Evolutionary conservation across 30 jellyfish, hydroid and myxozoan species (phyloP).

Genomic region (Nemopilema nomurai): DNA sequence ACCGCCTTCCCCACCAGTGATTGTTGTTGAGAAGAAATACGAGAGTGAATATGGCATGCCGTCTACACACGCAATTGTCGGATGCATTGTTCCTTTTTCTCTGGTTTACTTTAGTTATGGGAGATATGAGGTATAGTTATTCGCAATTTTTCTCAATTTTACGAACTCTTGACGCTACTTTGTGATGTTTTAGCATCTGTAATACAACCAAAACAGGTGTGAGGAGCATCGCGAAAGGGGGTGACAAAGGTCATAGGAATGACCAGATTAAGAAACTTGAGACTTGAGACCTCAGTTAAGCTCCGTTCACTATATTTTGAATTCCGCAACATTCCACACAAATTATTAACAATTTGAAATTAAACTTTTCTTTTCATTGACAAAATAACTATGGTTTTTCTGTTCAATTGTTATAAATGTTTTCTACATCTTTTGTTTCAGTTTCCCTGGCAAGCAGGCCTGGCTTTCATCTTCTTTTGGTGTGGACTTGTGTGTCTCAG

Average conservation of each 20-base stretch:
- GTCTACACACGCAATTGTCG: conserved; percentile 96
- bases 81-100: conserved; percentile 84
- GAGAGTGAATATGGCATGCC: conserved; percentile 98
- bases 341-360: too few species aligned
- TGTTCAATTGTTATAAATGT: too few species aligned
- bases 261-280: too few species aligned
- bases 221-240: too few species aligned
- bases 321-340: too few species aligned
- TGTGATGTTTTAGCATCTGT: too few species aligned
- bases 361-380: too few species aligned
- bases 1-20: conserved; percentile 92
- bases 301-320: too few species aligned
- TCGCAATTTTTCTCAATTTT: not conserved
- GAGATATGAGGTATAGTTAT: conserved; percentile 80
- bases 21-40: conserved; percentile 78
- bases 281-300: too few species aligned
- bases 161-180: not conserved
- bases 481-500: conserved; percentile 91
- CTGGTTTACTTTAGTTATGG: conserved; percentile 91
- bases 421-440: conserved; percentile 19
- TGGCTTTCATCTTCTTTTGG: conserved; percentile 81
- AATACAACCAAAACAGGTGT: too few species aligned
- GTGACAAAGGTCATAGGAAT: too few species aligned
- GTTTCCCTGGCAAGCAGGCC: conserved; percentile 87
- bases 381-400: too few species aligned